These are phyloP conservation scores for Meda fulgida DNA, from an alignment of 2,797 vertebrate species.

Conservation along the genomic window DNA sequence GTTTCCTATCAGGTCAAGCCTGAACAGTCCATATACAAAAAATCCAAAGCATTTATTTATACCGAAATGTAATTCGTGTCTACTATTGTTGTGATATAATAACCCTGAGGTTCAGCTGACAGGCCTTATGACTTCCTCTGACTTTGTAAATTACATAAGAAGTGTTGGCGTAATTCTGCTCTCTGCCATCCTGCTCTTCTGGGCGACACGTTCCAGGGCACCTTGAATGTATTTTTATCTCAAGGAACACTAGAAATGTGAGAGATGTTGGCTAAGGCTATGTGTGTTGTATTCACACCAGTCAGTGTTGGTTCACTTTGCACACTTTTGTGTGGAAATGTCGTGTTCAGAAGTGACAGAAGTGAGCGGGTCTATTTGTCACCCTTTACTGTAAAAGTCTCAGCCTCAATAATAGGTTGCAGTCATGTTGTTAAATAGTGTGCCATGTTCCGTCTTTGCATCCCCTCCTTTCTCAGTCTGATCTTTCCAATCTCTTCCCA, in stretches of 20 bases:
- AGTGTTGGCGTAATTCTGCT: constrained; percentile 9
- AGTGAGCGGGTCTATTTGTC: neutral
- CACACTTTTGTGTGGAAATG: neutral
- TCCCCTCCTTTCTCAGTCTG: constrained; percentile 11
- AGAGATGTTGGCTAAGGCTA: neutral
- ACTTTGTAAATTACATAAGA: neutral
- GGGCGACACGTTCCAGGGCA: constrained; percentile 51
- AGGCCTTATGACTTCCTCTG: neutral
- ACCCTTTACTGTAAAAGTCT: neutral
- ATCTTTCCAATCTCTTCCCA: constrained; percentile 35
- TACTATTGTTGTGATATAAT: neutral
- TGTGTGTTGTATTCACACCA: neutral
- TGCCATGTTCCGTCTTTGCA: constrained; percentile 13
- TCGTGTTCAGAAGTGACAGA: neutral
- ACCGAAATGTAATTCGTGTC: neutral
- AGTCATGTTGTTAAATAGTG: neutral
- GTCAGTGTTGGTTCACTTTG: neutral
- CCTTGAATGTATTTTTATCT: constrained; percentile 62
- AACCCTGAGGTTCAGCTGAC: neutral
- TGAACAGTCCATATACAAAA: neutral
- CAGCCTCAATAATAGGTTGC: neutral
- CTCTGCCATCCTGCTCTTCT: constrained; percentile 24
- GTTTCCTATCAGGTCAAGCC: neutral
- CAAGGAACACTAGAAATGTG: constrained; percentile 29
- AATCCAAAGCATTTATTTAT: neutral